phyloP scores from a whole-genome alignment of 2,113 vertebrate genomes.

The Syngnathoides biaculeatus region DNA sequence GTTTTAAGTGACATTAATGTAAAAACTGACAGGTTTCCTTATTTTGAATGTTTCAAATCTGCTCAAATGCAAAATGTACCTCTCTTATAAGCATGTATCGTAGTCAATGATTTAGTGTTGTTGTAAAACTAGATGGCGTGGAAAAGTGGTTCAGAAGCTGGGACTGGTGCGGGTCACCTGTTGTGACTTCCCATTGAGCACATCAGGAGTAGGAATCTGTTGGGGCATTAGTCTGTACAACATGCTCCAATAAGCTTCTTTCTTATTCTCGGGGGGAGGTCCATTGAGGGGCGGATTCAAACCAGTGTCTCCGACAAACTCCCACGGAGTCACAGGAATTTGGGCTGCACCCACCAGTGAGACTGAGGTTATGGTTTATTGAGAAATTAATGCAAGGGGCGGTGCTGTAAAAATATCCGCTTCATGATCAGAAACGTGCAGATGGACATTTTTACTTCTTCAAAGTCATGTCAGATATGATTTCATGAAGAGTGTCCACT shows the following conservation, averaged over 20 bases:
- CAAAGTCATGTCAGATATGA: slow-evolving; percentile 59
- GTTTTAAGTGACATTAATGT: slow-evolving; percentile 28
- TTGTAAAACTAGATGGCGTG: slow-evolving; percentile 28
- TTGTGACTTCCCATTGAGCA: slow-evolving; percentile 54
- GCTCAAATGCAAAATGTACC: slow-evolving; percentile 53
- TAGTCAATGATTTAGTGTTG: slow-evolving; percentile 44
- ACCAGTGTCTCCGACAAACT: slow-evolving; percentile 59
- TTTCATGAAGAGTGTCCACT: slow-evolving; percentile 62
- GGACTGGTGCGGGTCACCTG: slow-evolving; percentile 50
- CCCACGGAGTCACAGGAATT: slow-evolving; percentile 65
- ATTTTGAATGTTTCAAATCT: slow-evolving; percentile 43
- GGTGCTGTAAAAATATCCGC: slow-evolving; percentile 21
- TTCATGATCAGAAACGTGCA: slow-evolving; percentile 22
- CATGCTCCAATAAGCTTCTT: slow-evolving; percentile 62
- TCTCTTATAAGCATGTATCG: slow-evolving; percentile 50
- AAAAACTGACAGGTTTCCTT: slow-evolving; percentile 37
- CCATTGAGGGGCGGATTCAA: slow-evolving; percentile 66
- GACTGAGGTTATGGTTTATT: slow-evolving; percentile 28
- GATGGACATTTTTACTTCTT: slow-evolving; percentile 31
- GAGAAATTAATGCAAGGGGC: slow-evolving; percentile 25
- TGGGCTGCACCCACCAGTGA: slow-evolving; percentile 18
- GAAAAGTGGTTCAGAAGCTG: neutral
- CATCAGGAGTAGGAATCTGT: slow-evolving; percentile 63
- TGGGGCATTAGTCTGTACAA: slow-evolving; percentile 42
- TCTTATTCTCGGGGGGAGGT: slow-evolving; percentile 65